Evolutionary conservation across 2,888 invertebrate species (phyloP), one percentile per base, ranked within the genome.

Genomic region (Epsilonema sp.): DNA sequence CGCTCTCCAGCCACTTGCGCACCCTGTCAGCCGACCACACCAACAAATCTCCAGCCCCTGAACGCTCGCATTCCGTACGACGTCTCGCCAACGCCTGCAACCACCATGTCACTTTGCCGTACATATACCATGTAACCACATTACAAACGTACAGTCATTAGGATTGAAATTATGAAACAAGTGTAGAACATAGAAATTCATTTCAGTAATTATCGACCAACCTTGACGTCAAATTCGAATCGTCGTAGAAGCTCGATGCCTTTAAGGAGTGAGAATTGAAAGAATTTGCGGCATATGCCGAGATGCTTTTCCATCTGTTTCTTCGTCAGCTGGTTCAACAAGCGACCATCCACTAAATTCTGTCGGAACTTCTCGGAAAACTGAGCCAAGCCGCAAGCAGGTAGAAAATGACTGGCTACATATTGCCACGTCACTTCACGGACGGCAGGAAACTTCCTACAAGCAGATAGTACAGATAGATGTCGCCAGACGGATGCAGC

Each of bases 241-340:
- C 85, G 82, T 55, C 86, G 75, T 55, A 90, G 74, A 56, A 90
- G 73, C 70, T 89, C 86, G 55, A 90, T 83, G 50, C 84, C 89
- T 63, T 87, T 86, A 45, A 87, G 82, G 56, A 90, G 80, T 57
- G 86, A 86, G 25, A 84, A 82, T 69, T 89, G 87, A 70, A 89
- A 87, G 68, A 87, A 87, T 68, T 87, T 87, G 52, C 86, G 75
- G 36, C 83, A 84, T 8, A 90, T 84, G 5, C 82, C 82, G 47
- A 90, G 75, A 65, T 85, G 80, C 67, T 87, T 89, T 67, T 89
- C 89, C 60, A 90, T 71, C 65, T 90, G 89, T 64, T 87, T 86
- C 68, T 86, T 85, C 60, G 84, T 84, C 56, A 90, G 74, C 50
- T 84, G 82, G 63, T 87, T 86, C 64, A 90, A 70, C 78, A 90